phyloP scores from a whole-genome alignment of 2,888 invertebrate genomes.

The Drosophila demipolita region DNA sequence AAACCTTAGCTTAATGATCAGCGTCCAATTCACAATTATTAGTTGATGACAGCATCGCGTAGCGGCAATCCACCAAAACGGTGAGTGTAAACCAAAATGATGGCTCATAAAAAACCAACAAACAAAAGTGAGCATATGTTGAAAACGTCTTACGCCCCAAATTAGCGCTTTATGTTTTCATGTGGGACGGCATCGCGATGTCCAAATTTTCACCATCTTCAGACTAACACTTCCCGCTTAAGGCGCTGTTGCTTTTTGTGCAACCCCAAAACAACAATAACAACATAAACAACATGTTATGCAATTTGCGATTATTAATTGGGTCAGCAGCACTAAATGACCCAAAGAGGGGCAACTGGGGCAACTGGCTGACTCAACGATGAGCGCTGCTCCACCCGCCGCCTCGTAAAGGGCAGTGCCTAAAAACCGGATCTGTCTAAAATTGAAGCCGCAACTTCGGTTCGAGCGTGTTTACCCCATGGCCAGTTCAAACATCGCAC shows the following conservation, averaged over 20 bases:
- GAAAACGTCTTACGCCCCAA: conserved; percentile 57
- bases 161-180: conserved; percentile 59
- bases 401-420: conserved; percentile 54
- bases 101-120: conserved; percentile 30
- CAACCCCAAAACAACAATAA: conserved; percentile 30
- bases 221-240: conserved; percentile 60
- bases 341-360: conserved; percentile 47
- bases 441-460: conserved; percentile 20
- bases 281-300: conserved; percentile 40
- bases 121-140: conserved; percentile 43
- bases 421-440: conserved; percentile 66
- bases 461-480: conserved; percentile 55
- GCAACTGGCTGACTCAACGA: conserved; percentile 38
- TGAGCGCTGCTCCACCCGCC: conserved; percentile 6
- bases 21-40: conserved; percentile 7
- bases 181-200: conserved; percentile 56
- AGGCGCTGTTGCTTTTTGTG: conserved; percentile 59
- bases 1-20: conserved; percentile 43
- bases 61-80: conserved; percentile 38
- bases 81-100: conserved; percentile 39
- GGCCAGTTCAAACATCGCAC: conserved; percentile 51
- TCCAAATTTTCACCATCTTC: conserved; percentile 55
- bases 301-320: conserved; percentile 74
- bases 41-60: conserved; percentile 8
- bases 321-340: conserved; percentile 59